A percentile compares a stretch with the other conserved stretches of the same genome.
Evolutionary conservation across 2,888 invertebrate species (phyloP).

Genomic region (Tipula helvola): DNA sequence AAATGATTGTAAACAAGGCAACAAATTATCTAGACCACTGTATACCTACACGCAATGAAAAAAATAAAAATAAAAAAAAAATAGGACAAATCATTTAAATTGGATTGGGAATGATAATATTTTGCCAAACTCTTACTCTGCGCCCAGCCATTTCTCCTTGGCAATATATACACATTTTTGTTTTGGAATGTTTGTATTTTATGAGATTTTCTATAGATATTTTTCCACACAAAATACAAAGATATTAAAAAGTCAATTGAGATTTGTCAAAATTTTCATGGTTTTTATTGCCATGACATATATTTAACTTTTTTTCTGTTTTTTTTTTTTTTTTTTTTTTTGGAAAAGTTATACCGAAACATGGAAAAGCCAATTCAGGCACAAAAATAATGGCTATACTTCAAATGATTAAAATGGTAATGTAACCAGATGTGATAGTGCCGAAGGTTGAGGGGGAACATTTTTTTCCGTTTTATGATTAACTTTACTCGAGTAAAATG

Average conservation of each 20-base stretch:
- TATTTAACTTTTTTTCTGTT: neutral
- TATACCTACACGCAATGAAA: neutral
- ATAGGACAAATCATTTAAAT: neutral
- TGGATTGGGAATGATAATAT: neutral
- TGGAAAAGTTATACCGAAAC: neutral
- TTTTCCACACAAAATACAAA: neutral
- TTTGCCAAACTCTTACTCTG: neutral
- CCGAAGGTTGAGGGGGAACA: neutral
- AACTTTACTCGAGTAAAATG: neutral
- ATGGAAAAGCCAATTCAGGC: neutral
- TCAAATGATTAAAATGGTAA: neutral
- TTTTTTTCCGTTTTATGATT: neutral
- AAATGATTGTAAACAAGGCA: neutral
- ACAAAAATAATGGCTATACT: neutral
- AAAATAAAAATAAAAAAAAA: no score
- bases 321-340: no score
- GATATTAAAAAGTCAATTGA: conserved; percentile 4
- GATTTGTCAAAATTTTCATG: neutral
- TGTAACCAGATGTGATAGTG: neutral
- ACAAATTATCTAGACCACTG: neutral
- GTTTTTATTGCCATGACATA: neutral
- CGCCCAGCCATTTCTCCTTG: neutral
- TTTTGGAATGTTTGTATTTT: neutral
- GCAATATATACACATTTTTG: neutral
- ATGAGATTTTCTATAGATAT: neutral